These are phyloP conservation scores for Myotis daubentonii DNA, from an alignment of 2,797 vertebrate genomes.

Conservation along the genomic window DNA sequence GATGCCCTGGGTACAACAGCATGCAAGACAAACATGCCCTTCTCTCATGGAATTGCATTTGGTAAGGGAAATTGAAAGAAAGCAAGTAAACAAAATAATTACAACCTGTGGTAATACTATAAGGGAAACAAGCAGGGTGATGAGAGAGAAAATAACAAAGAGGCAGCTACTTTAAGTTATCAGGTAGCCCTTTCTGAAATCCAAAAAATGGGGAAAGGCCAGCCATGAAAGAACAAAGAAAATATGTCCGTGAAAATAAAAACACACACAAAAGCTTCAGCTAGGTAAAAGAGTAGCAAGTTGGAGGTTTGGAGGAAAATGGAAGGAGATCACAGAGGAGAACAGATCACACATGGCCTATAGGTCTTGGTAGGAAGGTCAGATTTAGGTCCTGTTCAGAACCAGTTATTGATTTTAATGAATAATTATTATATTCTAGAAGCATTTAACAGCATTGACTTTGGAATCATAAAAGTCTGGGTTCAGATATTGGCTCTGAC, in stretches of 20 bases:
- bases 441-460: background rate
- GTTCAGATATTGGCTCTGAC: background rate
- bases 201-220: background rate
- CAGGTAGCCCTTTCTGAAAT: background rate
- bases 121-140: background rate
- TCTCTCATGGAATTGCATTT: background rate
- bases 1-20: background rate
- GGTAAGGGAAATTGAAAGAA: background rate
- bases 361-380: background rate
- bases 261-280: background rate
- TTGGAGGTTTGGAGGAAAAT: background rate
- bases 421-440: background rate
- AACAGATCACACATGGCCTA: background rate
- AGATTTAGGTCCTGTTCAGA: background rate
- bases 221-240: background rate
- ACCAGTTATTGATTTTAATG: background rate
- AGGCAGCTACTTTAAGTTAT: background rate
- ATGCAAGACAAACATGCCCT: background rate
- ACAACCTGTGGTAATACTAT: background rate
- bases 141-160: background rate
- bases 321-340: background rate
- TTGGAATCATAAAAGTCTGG: background rate
- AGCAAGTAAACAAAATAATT: background rate
- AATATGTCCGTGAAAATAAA: background rate
- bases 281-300: background rate